Base-by-base conservation (phyloP, 2,888 invertebrate species). In the Calameuta pallipes region DNA sequence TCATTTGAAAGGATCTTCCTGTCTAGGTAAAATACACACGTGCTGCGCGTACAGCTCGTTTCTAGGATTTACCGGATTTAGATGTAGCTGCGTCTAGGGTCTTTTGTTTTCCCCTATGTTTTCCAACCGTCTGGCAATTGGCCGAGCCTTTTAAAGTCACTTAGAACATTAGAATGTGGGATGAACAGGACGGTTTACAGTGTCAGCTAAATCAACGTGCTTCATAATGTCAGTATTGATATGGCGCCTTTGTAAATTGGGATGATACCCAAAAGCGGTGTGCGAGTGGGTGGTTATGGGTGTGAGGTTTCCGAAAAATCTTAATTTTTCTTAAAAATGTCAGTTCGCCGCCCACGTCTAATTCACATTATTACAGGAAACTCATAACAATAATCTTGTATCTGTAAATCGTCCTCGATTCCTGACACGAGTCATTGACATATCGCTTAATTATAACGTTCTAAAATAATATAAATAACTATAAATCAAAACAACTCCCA, bases 1-100 rank as follows among this genome's bases (percentile, higher is more conserved):
- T 85, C 87, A 88, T 73, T 85, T 88, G 68, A 89, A 92, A 78
- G 90, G 89, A 79, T 87, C 86, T 78, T 87, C 86, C 69, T 93
- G 93, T 83, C 83, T 89, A 78, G 93, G 93, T 93, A 87, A 88
- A 86, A 56, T 56, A 56, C 23, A 56, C 9, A 56, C 9, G 56
- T 3, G 56, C 23, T 56, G 23, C 23, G 9, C 56, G 23, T 15
- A 23, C 56, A 56, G 23, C 56, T 56, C 56, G 23, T 56, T 56
- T 56, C 23, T 56, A 56, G 56, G 56, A 56, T 56, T 9, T 9
- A 56, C 9, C 9, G 56, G 56, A 56, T 23, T 56, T 56, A 56
- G 56, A 23, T 23, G 23, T 23, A 9, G 9, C 1, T 1, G 56
- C 56, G 56, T 23, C 56, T 23, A 23, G 56, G 56, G 23, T 9